Evolutionary conservation across 1,140 invertebrate genomes (phyloP).

Genomic region (Macrocentrus cingulum): DNA sequence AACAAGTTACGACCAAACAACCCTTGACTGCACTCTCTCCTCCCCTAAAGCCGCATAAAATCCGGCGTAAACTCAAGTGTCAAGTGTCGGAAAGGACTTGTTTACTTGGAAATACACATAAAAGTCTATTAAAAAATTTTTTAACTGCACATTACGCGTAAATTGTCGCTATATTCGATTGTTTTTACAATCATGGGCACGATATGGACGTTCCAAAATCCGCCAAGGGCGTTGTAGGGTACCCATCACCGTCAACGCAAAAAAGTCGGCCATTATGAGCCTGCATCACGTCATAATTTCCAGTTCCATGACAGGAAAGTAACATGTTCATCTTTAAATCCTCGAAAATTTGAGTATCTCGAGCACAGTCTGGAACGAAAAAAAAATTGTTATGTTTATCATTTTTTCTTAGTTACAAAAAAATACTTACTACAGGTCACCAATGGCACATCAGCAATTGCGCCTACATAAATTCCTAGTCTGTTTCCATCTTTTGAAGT

Average conservation of each 20-base stretch:
- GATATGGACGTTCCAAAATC: slow-evolving; percentile 16
- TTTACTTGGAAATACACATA: too few relatives aligned
- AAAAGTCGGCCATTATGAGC: slow-evolving; percentile 32
- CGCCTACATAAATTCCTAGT: slow-evolving; percentile 33
- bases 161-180: too few relatives aligned
- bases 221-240: slow-evolving; percentile 31
- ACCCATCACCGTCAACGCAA: slow-evolving; percentile 43
- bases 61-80: too few relatives aligned
- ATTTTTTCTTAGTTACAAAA: not conserved
- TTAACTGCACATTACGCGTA: too few relatives aligned
- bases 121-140: too few relatives aligned
- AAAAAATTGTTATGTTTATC: not conserved
- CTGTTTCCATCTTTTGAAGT: slow-evolving; percentile 35
- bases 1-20: too few relatives aligned
- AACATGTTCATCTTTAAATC: slow-evolving; percentile 24
- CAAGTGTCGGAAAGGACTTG: too few relatives aligned
- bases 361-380: slow-evolving; percentile 38
- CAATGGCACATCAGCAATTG: slow-evolving; percentile 17
- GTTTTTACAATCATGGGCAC: not conserved
- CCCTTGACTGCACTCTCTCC: too few relatives aligned
- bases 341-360: slow-evolving; percentile 35
- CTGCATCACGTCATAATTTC: slow-evolving; percentile 36
- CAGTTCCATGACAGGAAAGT: slow-evolving; percentile 30
- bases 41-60: too few relatives aligned
- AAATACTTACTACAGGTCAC: slow-evolving; percentile 40